Percentiles rank a stretch among this genome's conserved stretches.
These are phyloP conservation scores for Apodemia duryi DNA, from an alignment of 2,888 invertebrate genomes.

Conservation along the genomic window DNA sequence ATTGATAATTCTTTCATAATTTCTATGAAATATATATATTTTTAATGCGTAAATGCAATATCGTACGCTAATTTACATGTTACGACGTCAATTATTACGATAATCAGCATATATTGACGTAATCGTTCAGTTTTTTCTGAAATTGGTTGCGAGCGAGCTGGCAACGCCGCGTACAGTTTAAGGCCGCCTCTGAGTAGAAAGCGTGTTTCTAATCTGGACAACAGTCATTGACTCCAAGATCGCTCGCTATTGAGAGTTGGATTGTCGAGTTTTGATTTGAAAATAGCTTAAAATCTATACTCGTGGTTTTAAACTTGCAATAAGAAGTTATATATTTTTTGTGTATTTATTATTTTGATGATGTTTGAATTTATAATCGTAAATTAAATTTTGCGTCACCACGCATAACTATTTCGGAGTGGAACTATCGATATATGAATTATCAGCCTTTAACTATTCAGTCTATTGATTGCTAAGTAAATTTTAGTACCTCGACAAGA, in stretches of 20 bases:
- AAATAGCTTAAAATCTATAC: conserved; percentile 27
- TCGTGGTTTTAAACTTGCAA: background rate
- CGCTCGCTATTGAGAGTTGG: conserved; percentile 19
- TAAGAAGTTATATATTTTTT: background rate
- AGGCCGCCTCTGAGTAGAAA: conserved; percentile 67
- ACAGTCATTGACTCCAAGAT: conserved; percentile 71
- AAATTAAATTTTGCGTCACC: background rate
- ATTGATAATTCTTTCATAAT: background rate
- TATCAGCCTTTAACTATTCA: no score
- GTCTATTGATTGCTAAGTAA: no score
- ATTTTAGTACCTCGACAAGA: no score
- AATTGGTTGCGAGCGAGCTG: conserved; percentile 40
- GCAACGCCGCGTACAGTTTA: conserved; percentile 62
- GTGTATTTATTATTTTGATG: background rate
- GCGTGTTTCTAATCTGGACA: conserved; percentile 74
- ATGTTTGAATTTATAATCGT: background rate
- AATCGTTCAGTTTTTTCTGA: conserved; percentile 27
- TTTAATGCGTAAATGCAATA: background rate
- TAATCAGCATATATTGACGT: conserved; percentile 29
- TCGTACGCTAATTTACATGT: conserved; percentile 10
- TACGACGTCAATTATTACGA: conserved; percentile 22
- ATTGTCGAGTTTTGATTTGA: conserved; percentile 30
- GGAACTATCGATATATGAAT: no score
- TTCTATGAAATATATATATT: background rate
- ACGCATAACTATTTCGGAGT: background rate